Base-by-base conservation (phyloP, 2,113 vertebrate genomes). In the Oryzias curvinotus region DNA sequence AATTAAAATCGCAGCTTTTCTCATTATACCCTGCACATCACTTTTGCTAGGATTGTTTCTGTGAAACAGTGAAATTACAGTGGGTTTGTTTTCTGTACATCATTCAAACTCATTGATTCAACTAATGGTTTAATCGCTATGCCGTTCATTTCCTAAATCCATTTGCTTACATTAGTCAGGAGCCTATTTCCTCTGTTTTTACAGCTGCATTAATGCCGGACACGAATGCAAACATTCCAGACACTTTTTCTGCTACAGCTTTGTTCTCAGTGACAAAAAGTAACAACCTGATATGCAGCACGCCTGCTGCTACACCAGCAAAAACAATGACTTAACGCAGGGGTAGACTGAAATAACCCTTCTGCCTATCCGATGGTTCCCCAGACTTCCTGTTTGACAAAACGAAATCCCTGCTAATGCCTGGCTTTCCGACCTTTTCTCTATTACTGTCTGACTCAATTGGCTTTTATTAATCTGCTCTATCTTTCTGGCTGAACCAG, bases 351-450 rank as follows among this genome's bases (percentile, higher is more conserved):
- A 87, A 91, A 91, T 82, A 89, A 90, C 82, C 65, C 65, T 81
- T 69, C 85, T 85, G 85, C 87, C 90, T 85, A 68, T 81, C 75
- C 82, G 85, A 59, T 79, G 72, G 67, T 76, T 71, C 48, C 57
- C 77, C 86, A 86, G 82, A 88, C 88, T 91, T 92, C 91, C 89
- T 90, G 90, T 87, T 88, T 81, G 88, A 84, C 78, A 68, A 74
- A 75, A 66, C 77, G 82, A 90, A 92, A 89, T 90, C 89, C 89
- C 81, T 69, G 84, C 70, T 86, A 81, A 85, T 84, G 85, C 86
- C 45, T 65, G 78, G 85, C 85, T 90, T 89, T 90, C 86, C 74
- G 60, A 70, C 70, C 78, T 65, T 75, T 78, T 82, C 68, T 82
- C 67, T 73, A 62, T 18, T 49, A 81, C 66, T 78, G 59, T 74